Evolutionary conservation across 2,113 vertebrate species (phyloP).

Genomic region (Candoia aspera): DNA sequence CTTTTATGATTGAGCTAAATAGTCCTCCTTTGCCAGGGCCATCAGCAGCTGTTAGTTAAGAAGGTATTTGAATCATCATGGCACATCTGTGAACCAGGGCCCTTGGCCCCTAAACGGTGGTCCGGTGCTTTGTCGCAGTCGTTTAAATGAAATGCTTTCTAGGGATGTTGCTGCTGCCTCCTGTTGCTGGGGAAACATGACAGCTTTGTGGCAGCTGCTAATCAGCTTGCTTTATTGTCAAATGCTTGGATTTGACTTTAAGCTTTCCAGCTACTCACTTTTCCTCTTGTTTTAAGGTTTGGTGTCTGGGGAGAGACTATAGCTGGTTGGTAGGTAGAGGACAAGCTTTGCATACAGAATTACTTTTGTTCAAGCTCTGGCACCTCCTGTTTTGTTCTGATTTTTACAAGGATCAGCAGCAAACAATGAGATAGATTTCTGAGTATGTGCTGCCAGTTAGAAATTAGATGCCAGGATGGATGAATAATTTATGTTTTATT

Average conservation of each 20-base stretch:
- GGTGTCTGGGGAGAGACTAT: neutral
- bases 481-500: neutral
- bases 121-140: conserved; percentile 27
- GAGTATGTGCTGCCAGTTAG: neutral
- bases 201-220: conserved; percentile 31
- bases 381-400: neutral
- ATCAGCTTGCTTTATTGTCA: conserved; percentile 26
- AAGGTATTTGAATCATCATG: conserved; percentile 14
- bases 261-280: neutral
- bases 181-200: conserved; percentile 27
- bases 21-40: neutral
- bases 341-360: conserved; percentile 1
- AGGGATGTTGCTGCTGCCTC: conserved; percentile 3
- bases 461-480: neutral
- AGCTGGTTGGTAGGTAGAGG: neutral
- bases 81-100: conserved; percentile 18
- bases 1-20: neutral
- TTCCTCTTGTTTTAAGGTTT: neutral
- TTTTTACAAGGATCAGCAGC: neutral
- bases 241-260: conserved; percentile 5
- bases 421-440: neutral
- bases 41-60: conserved; percentile 18
- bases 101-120: conserved; percentile 32
- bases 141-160: conserved; percentile 31
- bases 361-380: neutral